phyloP scores from a whole-genome alignment of 2,797 vertebrate genomes.

The Setipinna tenuifilis region DNA sequence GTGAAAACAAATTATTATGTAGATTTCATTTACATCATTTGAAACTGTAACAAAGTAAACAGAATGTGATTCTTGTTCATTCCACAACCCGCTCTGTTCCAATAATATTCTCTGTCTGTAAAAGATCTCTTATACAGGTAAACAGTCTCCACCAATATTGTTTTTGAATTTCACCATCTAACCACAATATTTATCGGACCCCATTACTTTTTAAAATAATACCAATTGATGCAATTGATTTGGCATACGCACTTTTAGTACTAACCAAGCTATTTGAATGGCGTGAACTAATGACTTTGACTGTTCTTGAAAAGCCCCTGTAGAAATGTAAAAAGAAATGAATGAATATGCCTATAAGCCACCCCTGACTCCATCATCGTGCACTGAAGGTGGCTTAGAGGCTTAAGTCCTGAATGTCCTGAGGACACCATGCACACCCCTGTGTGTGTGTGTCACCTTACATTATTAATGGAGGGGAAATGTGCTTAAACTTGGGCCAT shows the following conservation, averaged over 20 bases:
- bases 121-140: constrained; percentile 47
- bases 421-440: constrained; percentile 69
- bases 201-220: constrained; percentile 88
- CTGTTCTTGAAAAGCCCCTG: constrained; percentile 88
- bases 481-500: constrained; percentile 75
- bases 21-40: background rate
- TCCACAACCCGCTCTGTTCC: background rate
- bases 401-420: constrained; percentile 74
- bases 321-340: constrained; percentile 97
- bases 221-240: constrained; percentile 98
- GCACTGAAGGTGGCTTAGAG: constrained; percentile 68
- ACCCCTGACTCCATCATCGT: constrained; percentile 74
- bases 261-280: constrained; percentile 95
- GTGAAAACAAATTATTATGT: background rate
- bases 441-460: constrained; percentile 75
- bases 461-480: constrained; percentile 79
- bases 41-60: background rate
- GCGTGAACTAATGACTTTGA: constrained; percentile 93
- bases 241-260: constrained; percentile 91
- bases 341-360: constrained; percentile 93
- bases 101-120: background rate
- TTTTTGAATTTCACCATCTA: constrained; percentile 95
- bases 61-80: background rate
- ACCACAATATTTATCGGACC: constrained; percentile 97
- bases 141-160: constrained; percentile 89